Conservation (phyloP, 2,797 vertebrate genomes). For the Sebastes ruberrimus region DNA sequence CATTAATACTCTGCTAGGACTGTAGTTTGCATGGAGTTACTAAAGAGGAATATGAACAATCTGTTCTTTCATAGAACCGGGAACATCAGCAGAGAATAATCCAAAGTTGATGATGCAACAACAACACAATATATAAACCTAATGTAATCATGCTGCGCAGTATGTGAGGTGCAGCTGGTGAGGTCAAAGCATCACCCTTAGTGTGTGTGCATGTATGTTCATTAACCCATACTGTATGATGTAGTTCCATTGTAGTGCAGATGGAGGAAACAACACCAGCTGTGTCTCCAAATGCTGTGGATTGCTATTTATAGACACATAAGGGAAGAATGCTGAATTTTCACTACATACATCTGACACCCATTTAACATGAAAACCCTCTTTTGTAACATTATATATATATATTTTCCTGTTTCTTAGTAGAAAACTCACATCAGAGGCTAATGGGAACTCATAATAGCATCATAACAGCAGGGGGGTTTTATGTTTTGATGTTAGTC, state of each 20-base stretch:
- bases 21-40: background rate
- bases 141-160: conserved; percentile 19
- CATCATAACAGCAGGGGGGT: background rate
- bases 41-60: conserved; percentile 4
- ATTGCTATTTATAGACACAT: conserved; percentile 49
- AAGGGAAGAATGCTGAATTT: background rate
- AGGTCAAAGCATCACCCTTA: conserved; percentile 20
- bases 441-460: background rate
- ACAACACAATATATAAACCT: conserved; percentile 8
- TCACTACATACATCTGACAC: background rate
- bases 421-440: background rate
- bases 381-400: background rate
- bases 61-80: background rate
- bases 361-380: background rate
- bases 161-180: conserved; percentile 39
- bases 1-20: conserved; percentile 1
- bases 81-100: conserved; percentile 35
- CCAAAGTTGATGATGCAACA: conserved; percentile 43
- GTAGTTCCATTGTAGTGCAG: conserved; percentile 29
- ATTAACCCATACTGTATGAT: conserved; percentile 15
- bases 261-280: conserved; percentile 63
- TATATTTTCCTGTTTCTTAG: background rate
- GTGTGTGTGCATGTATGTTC: conserved; percentile 13
- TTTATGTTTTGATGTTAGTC: background rate
- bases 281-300: conserved; percentile 56